Conservation (phyloP, 2,888 invertebrate genomes). For the Tribolium freemani region DNA sequence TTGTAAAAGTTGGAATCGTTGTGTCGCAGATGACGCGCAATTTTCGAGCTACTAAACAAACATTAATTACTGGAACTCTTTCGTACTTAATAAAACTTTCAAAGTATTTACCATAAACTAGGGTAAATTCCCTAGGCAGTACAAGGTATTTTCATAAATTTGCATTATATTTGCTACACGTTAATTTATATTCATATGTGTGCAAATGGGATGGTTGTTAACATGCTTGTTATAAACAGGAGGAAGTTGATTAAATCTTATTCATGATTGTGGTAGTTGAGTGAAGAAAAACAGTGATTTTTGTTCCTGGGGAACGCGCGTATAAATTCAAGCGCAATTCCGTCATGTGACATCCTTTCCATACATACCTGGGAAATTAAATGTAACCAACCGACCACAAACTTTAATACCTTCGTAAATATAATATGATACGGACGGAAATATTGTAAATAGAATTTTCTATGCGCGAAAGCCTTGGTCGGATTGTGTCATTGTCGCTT, state of each 20-base stretch:
- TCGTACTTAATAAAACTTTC: slow-evolving; percentile 28
- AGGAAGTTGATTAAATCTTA: slow-evolving; percentile 23
- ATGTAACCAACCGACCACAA: slow-evolving; percentile 14
- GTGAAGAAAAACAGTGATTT: slow-evolving; percentile 1
- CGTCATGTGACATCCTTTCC: slow-evolving; percentile 2
- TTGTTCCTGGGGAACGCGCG: background rate
- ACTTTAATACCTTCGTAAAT: slow-evolving; percentile 23
- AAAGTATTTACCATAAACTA: slow-evolving; percentile 39
- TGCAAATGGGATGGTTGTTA: slow-evolving; percentile 37
- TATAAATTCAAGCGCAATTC: background rate
- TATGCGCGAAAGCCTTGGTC: slow-evolving; percentile 15
- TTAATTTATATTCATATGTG: slow-evolving; percentile 39
- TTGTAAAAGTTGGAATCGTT: background rate
- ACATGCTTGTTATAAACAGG: slow-evolving; percentile 31
- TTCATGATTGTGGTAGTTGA: slow-evolving; percentile 1
- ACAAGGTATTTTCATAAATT: slow-evolving; percentile 41
- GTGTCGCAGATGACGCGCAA: background rate
- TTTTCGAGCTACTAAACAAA: slow-evolving; percentile 19
- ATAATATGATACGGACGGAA: slow-evolving; percentile 13
- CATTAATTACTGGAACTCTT: slow-evolving; percentile 33
- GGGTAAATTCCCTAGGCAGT: slow-evolving; percentile 32
- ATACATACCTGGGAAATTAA: slow-evolving; percentile 19
- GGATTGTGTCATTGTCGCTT: slow-evolving; percentile 5
- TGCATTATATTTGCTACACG: slow-evolving; percentile 36
- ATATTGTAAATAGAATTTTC: slow-evolving; percentile 35